These are phyloP conservation scores for Aporophyla nigra DNA, from an alignment of 2,888 invertebrate species.

Conservation along the genomic window DNA sequence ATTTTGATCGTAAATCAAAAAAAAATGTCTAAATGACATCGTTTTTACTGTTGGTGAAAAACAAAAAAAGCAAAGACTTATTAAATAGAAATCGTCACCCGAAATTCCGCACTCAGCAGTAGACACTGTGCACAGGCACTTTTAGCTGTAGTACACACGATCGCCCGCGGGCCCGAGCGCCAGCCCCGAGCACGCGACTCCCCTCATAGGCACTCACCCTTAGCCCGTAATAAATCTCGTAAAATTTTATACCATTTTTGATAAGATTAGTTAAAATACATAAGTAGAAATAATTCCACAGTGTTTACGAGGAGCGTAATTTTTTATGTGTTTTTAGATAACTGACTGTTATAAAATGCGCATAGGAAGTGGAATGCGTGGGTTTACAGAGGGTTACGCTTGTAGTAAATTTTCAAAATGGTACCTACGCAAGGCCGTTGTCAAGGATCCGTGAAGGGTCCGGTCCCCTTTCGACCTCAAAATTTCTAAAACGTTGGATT, in stretches of 20 bases:
- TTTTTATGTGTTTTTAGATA: conserved; percentile 53
- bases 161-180: conserved; percentile 1
- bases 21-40: not conserved
- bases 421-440: conserved; percentile 30
- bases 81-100: not conserved
- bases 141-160: conserved; percentile 1
- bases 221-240: conserved; percentile 25
- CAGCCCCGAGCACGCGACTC: conserved; percentile 34
- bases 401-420: conserved; percentile 22
- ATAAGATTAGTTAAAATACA: conserved; percentile 58
- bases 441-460: conserved; percentile 27
- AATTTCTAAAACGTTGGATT: conserved; percentile 14
- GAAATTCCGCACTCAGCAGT: conserved; percentile 15
- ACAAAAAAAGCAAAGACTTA: not conserved
- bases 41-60: not conserved
- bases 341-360: conserved; percentile 24
- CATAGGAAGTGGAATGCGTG: conserved; percentile 35
- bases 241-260: conserved; percentile 53
- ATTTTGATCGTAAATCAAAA: not conserved
- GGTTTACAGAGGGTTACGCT: conserved; percentile 5
- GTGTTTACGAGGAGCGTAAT: conserved; percentile 55
- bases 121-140: not conserved
- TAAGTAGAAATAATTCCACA: conserved; percentile 57
- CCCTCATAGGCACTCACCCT: conserved; percentile 33
- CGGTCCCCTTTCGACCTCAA: not conserved